Base-by-base conservation (phyloP, 2,113 vertebrate genomes). In the Pachyramphus minor region DNA sequence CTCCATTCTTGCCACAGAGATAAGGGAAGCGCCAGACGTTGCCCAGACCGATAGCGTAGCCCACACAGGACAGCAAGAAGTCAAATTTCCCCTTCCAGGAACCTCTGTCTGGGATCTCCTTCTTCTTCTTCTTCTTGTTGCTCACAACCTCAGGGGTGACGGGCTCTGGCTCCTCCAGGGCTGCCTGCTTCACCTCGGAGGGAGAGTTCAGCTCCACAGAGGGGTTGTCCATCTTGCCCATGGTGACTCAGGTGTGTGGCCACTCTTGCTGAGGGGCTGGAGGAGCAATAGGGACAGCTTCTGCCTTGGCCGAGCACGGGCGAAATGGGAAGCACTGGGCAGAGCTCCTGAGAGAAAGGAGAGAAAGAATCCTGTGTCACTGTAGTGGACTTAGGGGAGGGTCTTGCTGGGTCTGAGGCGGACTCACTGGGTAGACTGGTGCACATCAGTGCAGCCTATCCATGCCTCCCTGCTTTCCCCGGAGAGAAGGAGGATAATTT, bases 1-100 rank as follows among this genome's bases (percentile, higher is more conserved):
- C 99, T 86, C 99, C 99, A 2, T 99, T 99, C 95, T 99, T 99
- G 80, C 99, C 99, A 14, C 99, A 99, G 78, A 99, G 98, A 91
- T 99, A 99, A 0, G 99, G 99, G 88, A 99, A 99, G 81, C 99
- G 98, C 99, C 99, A 99, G 60, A 99, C 99, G 1, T 99, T 99
- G 71, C 99, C 99, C 53, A 99, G 97, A 15, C 99, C 99, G 0
- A 99, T 99, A 69, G 99, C 99, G 5, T 99, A 99, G 59, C 99
- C 99, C 53, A 99, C 98, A 7, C 99, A 99, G 17, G 99, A 99
- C 77, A 99, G 97, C 86, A 99, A 91, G 95, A 99, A 99, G 90
- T 99, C 99, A 93, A 99, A 99, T 90, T 97, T 99, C 33, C 99
- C 99, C 91, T 99, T 99, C 99, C 99, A 99, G 89, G 98, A 97